Evolutionary conservation across 1,140 invertebrate genomes (phyloP), one percentile per base, ranked within the genome.

Genomic region (Zaprionus gabonicus): DNA sequence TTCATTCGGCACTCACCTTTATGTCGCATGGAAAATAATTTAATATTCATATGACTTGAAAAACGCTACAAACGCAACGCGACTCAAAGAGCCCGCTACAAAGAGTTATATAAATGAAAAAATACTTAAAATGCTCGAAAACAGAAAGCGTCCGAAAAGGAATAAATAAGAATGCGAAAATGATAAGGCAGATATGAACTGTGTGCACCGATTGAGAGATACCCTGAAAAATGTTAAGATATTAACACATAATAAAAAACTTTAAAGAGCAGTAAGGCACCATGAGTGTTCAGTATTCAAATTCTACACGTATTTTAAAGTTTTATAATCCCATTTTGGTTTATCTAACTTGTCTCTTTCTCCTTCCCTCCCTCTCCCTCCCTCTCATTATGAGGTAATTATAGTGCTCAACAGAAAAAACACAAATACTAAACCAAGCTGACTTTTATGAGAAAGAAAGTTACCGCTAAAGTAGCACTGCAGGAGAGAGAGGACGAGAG

Each of bases 21-120:
- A 17, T 55, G 51, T n/a, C 69, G 31, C 49, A 46, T 56, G 57
- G 60, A 74, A 64, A 64, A 64, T 74, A 81, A 73, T 86, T 87
- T 87, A 68, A 88, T 84, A 83, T 81, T 81, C 78, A 88, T 80
- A 71, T 67, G 80, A 74, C 77, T 68, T 80, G 78, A 76, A 55
- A 80, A 78, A 71, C 58, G 77, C 64, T 62, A 68, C 82, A 65
- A 74, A 68, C 71, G 38, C 81, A 77, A 73, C 68, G 57, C 51
- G 63, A 63, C 69, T 69, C 68, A 78, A 78, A 78, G 59, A 63
- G 57, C 58, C 41, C 53, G 76, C 65, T 20, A 20, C 20, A 20
- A 20, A 20, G 20, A 20, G 68, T 76, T 81, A 85, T 72, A 75
- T 68, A 71, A 82, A 70, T 46, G 46, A 78, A 69, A 71, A 74